These are phyloP conservation scores for Cavia porcellus DNA, from an alignment of 2,113 vertebrate genomes.

Conservation along the genomic window DNA sequence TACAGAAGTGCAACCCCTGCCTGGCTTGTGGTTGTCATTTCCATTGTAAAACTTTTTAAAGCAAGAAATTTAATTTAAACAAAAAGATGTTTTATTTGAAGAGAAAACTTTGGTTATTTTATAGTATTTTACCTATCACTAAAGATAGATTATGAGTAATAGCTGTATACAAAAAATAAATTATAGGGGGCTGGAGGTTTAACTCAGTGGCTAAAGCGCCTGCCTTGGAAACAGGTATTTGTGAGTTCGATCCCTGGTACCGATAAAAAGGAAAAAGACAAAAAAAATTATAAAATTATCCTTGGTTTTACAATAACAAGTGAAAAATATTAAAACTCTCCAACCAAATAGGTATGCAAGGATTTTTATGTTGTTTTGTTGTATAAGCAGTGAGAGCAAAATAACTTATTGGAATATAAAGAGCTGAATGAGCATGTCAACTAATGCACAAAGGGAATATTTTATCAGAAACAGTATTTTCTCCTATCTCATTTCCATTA, in stretches of 20 bases:
- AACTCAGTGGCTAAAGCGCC: too few species aligned
- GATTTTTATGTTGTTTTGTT: not conserved
- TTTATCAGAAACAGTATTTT: not conserved
- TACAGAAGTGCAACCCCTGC: too few species aligned
- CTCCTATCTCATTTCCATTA: not conserved
- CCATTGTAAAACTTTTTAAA: not conserved
- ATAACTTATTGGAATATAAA: not conserved
- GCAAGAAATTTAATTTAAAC: not conserved
- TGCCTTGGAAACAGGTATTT: too few species aligned
- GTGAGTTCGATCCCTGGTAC: too few species aligned
- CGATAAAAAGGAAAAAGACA: too few species aligned
- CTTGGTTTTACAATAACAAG: not conserved
- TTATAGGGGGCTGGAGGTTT: too few species aligned
- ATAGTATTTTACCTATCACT: not conserved
- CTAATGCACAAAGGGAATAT: not conserved
- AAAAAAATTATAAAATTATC: not conserved
- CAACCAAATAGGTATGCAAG: not conserved
- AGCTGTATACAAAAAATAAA: not conserved
- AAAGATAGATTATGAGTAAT: not conserved
- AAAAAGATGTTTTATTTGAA: not conserved
- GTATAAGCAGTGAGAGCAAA: not conserved
- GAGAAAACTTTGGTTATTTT: not conserved
- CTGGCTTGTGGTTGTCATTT: not conserved
- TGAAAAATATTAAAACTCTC: not conserved
- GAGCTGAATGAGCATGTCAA: not conserved